A percentile compares a stretch with the other conserved stretches of the same genome.
Evolutionary conservation across 2,113 vertebrate genomes (phyloP).

Genomic region (Bettongia penicillata): DNA sequence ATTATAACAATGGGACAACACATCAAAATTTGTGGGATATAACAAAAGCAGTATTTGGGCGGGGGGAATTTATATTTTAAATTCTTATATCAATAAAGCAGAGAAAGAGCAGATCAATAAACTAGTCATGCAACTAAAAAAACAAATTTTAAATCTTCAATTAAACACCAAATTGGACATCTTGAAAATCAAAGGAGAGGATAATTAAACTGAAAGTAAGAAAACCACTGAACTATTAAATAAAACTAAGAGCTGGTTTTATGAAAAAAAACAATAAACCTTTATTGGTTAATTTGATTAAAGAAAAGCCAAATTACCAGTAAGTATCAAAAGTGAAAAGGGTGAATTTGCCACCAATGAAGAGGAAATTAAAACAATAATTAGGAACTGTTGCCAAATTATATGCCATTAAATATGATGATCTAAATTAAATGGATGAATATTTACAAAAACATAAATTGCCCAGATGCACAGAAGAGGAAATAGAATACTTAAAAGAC

Average conservation of each 20-base stretch:
- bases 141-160: not conserved
- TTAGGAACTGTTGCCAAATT: no score
- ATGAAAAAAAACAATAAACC: not conserved
- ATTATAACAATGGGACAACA: not conserved
- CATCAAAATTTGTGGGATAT: not conserved
- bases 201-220: not conserved
- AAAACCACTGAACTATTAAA: not conserved
- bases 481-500: no score
- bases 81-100: not conserved
- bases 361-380: no score
- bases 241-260: not conserved
- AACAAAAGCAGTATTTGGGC: not conserved
- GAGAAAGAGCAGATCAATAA: not conserved
- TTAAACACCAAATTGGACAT: not conserved
- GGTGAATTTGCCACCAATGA: no score
- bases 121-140: not conserved
- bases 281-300: not conserved
- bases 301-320: not conserved
- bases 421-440: no score
- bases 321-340: not conserved
- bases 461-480: no score
- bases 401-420: no score
- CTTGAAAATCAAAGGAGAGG: not conserved
- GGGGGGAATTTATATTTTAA: not conserved
- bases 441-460: no score